phyloP scores from a whole-genome alignment of 92 coral and sea anemone genomes.

The Blastomussa wellsi region DNA sequence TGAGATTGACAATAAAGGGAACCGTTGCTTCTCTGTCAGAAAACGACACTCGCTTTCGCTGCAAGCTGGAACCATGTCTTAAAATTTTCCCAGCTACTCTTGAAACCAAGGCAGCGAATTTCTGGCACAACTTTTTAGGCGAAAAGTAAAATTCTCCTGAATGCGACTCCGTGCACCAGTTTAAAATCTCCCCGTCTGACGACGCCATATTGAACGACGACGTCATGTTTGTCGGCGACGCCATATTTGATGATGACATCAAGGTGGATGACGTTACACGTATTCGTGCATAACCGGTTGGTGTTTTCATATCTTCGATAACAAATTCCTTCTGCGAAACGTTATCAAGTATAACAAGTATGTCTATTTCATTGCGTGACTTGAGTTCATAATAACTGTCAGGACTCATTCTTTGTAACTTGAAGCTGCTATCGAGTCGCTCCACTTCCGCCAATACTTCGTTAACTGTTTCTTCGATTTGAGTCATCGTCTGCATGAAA shows the following conservation, averaged over 20 bases:
- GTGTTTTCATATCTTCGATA: conserved; percentile 66
- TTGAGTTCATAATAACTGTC: conserved; percentile 66
- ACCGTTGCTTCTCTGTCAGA: conserved; percentile 32
- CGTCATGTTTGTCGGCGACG: conserved; percentile 16
- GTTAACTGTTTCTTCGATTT: conserved; percentile 75
- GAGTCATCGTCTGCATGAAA: conserved; percentile 71
- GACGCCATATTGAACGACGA: conserved; percentile 27
- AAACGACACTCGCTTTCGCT: conserved; percentile 59
- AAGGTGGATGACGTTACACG: conserved; percentile 35
- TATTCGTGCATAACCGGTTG: conserved; percentile 68
- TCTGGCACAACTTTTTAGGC: conserved; percentile 62
- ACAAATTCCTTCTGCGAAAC: conserved; percentile 44
- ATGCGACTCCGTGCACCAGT: conserved; percentile 43
- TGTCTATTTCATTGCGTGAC: conserved; percentile 73
- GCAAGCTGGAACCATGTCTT: conserved; percentile 24
- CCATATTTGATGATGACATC: conserved; percentile 18
- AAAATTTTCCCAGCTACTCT: conserved; percentile 39
- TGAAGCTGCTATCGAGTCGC: conserved; percentile 41
- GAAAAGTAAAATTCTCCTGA: conserved; percentile 57
- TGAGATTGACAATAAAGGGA: conserved; percentile 61
- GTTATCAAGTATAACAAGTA: conserved; percentile 61
- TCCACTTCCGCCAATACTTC: conserved; percentile 61
- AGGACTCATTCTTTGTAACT: conserved; percentile 65
- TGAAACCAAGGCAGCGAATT: conserved; percentile 68
- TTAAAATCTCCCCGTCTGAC: conserved; percentile 1